phyloP scores from a whole-genome alignment of 2,888 invertebrate genomes.

The Coremacera marginata region DNA sequence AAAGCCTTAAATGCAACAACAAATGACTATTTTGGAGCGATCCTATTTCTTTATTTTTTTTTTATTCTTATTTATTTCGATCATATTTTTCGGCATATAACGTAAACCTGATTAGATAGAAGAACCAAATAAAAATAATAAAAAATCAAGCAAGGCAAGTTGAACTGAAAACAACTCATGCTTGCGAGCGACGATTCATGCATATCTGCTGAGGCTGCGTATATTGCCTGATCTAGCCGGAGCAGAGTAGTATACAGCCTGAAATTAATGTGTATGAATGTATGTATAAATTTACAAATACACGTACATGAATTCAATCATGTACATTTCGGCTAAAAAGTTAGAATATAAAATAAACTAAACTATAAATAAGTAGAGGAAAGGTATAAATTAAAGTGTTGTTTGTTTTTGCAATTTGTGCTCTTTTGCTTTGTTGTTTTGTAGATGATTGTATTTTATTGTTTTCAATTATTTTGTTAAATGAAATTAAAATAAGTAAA shows the following conservation, averaged over 20 bases:
- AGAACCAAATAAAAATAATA: background rate
- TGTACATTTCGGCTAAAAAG: background rate
- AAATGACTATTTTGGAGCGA: no score
- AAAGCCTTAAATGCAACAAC: no score
- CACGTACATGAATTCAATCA: background rate
- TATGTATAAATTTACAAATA: background rate
- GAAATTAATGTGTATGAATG: background rate
- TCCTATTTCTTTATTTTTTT: no score
- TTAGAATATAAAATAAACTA: constrained; percentile 7
- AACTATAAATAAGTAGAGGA: constrained; percentile 27
- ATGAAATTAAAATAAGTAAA: background rate
- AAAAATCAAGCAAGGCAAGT: no score
- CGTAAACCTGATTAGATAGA: constrained; percentile 20
- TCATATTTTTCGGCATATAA: constrained; percentile 9
- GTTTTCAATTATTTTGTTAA: background rate
- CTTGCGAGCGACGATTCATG: no score
- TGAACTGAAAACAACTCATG: no score
- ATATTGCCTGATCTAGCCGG: background rate
- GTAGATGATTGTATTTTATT: background rate
- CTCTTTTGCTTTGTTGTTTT: background rate
- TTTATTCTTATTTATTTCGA: no score
- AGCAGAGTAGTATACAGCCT: background rate
- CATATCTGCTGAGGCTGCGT: background rate
- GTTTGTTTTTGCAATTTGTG: constrained; percentile 1
- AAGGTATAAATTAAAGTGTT: constrained; percentile 19